A percentile compares a stretch with the other conserved stretches of the same genome.
Conservation (phyloP, 2,888 invertebrate genomes). For the Drosophila peninsularis region DNA sequence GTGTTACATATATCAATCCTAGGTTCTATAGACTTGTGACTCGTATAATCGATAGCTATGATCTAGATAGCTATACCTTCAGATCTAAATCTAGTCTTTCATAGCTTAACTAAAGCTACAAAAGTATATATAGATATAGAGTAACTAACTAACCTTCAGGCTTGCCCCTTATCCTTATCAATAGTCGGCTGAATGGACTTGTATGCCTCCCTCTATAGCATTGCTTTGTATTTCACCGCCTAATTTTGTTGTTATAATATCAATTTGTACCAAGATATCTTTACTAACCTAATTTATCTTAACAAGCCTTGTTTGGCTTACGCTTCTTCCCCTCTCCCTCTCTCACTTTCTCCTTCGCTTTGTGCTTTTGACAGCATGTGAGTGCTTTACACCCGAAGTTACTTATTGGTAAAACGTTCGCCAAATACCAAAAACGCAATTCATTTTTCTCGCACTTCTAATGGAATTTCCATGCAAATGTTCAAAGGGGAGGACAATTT, state of each 20-base stretch:
- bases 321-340: neutral
- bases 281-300: neutral
- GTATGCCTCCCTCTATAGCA: neutral
- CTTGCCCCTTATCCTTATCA: neutral
- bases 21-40: too few relatives aligned
- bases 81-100: too few relatives aligned
- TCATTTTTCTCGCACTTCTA: slow-evolving; percentile 42
- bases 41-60: too few relatives aligned
- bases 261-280: neutral
- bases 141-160: too few relatives aligned
- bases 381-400: neutral
- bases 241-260: neutral
- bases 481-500: slow-evolving; percentile 24
- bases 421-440: slow-evolving; percentile 34
- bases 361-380: slow-evolving; percentile 3
- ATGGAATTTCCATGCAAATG: slow-evolving; percentile 64
- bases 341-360: neutral
- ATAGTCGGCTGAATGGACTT: neutral
- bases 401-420: slow-evolving; percentile 40
- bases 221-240: too few relatives aligned
- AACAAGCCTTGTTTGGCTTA: neutral
- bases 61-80: too few relatives aligned
- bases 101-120: too few relatives aligned
- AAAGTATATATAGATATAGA: too few relatives aligned
- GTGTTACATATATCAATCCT: too few relatives aligned